A percentile compares a stretch with the other conserved stretches of the same genome.
Conservation (phyloP, 2,888 invertebrate species). For the Alitta virens region DNA sequence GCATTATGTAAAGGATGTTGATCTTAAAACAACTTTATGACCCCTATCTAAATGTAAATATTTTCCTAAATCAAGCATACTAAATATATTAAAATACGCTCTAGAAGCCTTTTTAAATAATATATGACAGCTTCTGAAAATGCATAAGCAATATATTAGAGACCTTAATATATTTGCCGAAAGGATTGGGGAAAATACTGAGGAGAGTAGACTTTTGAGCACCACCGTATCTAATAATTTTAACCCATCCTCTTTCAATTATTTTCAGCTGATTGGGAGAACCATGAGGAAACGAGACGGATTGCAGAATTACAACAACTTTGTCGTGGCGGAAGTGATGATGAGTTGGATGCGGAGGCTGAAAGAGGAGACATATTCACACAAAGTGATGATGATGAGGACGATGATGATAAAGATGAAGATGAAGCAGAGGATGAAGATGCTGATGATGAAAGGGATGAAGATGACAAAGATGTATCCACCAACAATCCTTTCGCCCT, state of each 20-base stretch:
- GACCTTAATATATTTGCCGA: too few species aligned
- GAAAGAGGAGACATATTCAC: neutral
- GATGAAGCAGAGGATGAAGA: neutral
- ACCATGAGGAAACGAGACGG: slow-evolving; percentile 61
- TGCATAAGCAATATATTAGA: too few species aligned
- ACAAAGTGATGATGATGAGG: neutral
- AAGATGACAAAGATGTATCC: neutral
- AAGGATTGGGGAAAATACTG: too few species aligned
- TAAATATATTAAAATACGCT: too few species aligned
- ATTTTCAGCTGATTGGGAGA: slow-evolving; percentile 64
- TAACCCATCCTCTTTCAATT: neutral
- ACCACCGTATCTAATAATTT: neutral
- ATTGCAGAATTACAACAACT: slow-evolving; percentile 64
- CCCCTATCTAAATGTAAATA: too few species aligned
- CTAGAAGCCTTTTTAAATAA: too few species aligned
- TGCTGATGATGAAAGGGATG: neutral
- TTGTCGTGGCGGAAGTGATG: slow-evolving; percentile 12
- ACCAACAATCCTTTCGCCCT: neutral
- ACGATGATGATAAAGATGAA: neutral
- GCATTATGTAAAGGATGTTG: too few species aligned
- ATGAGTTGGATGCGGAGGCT: neutral
- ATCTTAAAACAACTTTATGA: too few species aligned
- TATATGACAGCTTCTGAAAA: too few species aligned
- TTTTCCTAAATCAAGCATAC: too few species aligned
- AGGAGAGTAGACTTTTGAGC: too few species aligned